Evolutionary conservation across 2,113 vertebrate genomes (phyloP), one percentile per base, ranked within the genome.

Genomic region (Lagopus muta): DNA sequence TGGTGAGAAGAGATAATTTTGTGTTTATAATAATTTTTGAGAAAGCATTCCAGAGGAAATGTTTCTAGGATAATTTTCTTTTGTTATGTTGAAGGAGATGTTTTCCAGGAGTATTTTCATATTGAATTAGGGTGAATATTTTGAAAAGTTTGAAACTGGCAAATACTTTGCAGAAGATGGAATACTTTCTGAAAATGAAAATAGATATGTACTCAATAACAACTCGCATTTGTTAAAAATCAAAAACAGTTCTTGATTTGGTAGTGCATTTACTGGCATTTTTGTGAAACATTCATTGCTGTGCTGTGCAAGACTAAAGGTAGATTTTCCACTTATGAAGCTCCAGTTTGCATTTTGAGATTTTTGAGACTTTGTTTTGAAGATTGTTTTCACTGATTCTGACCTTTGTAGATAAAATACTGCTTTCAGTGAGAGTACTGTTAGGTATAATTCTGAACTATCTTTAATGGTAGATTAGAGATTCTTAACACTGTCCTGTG

Each of bases 1-100:
- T 91, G 99, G 99, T 99, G 98, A 97, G 98, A 60, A 80, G 58
- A 91, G 36, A 72, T 2, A 25, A 12, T 38, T 54, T 34, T 48
- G 15, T 67, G n/a, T 54, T 81, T 45, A 8, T 40, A 54, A 9
- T 48, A 7, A 14, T 57, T 70, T 57, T 61, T 15, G 5, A 65
- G 36, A 43, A 36, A 54, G 1, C 55, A 36, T 55, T 82, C 17
- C 71, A 25, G 58, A 74, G 21, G 42, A 69, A 82, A 84, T 2
- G 6, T 57, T 84, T 82, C 19, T 74, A 20, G 47, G 74, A 71
- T 54, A 3, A 34, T 36, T 74, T 73, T 73, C 16, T 14, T 60
- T 70, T 71, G 8, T n/a, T 83, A 40, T 8, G 54, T 42, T 79
- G 77, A 87, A 90, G 43, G 24, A 84, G 65, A n/a, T 61, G 57